phyloP scores from a whole-genome alignment of 2,113 vertebrate genomes.

The Plectropomus leopardus region DNA sequence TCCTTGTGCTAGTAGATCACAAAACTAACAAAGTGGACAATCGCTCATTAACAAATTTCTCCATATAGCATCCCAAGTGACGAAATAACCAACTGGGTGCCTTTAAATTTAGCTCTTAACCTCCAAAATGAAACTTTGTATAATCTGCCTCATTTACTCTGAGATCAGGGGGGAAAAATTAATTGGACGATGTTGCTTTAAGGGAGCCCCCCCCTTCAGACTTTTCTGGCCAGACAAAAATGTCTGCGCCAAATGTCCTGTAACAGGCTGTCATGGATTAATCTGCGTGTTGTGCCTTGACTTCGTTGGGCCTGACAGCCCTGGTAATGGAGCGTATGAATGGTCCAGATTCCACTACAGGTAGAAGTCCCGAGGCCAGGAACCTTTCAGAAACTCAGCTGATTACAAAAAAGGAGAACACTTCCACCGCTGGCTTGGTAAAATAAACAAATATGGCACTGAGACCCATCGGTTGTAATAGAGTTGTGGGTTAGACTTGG shows the following conservation, averaged over 20 bases:
- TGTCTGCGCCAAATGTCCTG: constrained; percentile 70
- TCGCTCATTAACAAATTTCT: neutral
- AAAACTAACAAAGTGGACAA: constrained; percentile 10
- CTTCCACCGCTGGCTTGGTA: constrained; percentile 65
- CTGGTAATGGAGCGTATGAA: constrained; percentile 75
- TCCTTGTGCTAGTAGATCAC: neutral
- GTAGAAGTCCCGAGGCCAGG: constrained; percentile 71
- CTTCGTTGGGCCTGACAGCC: constrained; percentile 68
- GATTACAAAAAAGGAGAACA: constrained; percentile 74
- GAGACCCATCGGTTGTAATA: constrained; percentile 63
- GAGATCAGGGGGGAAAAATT: constrained; percentile 59
- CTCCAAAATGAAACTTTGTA: constrained; percentile 40
- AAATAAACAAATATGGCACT: constrained; percentile 76
- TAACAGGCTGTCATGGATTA: constrained; percentile 68
- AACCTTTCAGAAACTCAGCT: constrained; percentile 72
- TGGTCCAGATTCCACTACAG: constrained; percentile 67
- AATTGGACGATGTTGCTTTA: constrained; percentile 61
- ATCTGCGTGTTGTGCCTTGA: constrained; percentile 70
- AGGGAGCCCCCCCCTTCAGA: constrained; percentile 28
- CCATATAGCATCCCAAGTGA: neutral
- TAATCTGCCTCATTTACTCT: constrained; percentile 60
- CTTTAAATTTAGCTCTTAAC: constrained; percentile 5
- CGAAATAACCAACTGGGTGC: neutral
- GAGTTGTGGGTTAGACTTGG: constrained; percentile 29
- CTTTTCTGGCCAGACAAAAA: constrained; percentile 62